A percentile compares a stretch with the other conserved stretches of the same genome.
These are phyloP conservation scores for Pungitius pungitius DNA, from an alignment of 2,113 vertebrate genomes.

Conservation along the genomic window DNA sequence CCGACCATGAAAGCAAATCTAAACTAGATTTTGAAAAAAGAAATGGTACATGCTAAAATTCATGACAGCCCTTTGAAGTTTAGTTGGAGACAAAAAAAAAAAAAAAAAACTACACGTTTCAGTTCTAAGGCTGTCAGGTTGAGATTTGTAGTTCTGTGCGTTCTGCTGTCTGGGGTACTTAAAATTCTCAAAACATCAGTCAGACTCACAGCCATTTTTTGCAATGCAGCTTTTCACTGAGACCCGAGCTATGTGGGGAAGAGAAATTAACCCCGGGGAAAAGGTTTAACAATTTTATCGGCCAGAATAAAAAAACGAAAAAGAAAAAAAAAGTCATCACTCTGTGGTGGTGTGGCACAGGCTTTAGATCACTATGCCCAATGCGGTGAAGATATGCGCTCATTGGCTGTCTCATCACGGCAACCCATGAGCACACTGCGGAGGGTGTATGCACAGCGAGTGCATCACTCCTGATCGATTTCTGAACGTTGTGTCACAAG, in stretches of 20 bases:
- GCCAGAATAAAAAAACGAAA: neutral
- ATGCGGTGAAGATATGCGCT: constrained; percentile 2
- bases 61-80: constrained; percentile 52
- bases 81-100: constrained; percentile 24
- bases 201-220: constrained; percentile 18
- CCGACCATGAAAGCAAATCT: constrained; percentile 28
- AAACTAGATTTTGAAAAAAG: constrained; percentile 16
- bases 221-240: constrained; percentile 27
- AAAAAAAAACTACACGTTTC: constrained; percentile 26
- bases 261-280: neutral
- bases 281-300: neutral
- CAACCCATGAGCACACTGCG: constrained; percentile 1
- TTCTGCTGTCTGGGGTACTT: constrained; percentile 45
- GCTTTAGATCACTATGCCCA: neutral
- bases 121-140: constrained; percentile 23
- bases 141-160: constrained; percentile 36
- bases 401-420: constrained; percentile 6
- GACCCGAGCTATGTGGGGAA: neutral
- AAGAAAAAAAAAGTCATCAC: neutral
- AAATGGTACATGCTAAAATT: constrained; percentile 36
- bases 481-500: neutral
- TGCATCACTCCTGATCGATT: neutral
- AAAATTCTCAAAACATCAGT: constrained; percentile 44
- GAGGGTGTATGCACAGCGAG: neutral
- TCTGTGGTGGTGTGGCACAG: neutral